These are phyloP conservation scores for Gryllus bimaculatus DNA, from an alignment of 1,140 invertebrate species.

Conservation along the genomic window DNA sequence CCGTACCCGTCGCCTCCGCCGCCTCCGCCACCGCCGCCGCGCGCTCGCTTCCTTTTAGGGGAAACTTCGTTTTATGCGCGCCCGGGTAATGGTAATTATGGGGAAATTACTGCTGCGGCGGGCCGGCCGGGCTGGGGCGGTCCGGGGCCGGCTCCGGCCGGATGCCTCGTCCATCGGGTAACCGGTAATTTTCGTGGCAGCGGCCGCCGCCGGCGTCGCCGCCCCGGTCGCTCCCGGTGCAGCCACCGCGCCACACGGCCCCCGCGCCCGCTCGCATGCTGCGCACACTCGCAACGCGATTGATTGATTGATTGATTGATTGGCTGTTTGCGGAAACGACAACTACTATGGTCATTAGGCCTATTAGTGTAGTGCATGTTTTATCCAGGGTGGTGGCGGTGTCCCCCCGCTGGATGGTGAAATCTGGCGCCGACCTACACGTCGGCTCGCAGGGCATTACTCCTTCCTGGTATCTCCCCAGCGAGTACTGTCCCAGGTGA, in stretches of 20 bases:
- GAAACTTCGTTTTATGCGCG: background rate
- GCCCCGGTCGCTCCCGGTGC: background rate
- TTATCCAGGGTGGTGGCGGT: background rate
- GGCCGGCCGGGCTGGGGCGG: background rate
- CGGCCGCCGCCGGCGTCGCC: background rate
- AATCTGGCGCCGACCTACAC: background rate
- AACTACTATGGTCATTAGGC: background rate
- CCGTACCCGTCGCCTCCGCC: background rate
- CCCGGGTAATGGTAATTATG: slow-evolving; percentile 14
- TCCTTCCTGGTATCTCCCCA: background rate
- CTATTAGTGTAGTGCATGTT: background rate
- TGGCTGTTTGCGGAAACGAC: background rate
- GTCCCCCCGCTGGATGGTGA: background rate
- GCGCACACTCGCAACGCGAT: too few relatives aligned
- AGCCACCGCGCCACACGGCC: background rate
- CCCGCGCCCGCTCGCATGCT: too few relatives aligned
- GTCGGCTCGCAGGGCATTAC: background rate
- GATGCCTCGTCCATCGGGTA: slow-evolving; percentile 1
- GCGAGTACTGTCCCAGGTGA: background rate
- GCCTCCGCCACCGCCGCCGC: too few relatives aligned
- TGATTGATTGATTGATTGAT: too few relatives aligned
- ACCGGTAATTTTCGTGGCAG: background rate
- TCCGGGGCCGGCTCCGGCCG: background rate
- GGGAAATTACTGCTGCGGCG: background rate
- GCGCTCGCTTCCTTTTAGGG: slow-evolving; percentile 3